These are phyloP conservation scores for Mesembrinibis cayennensis DNA, from an alignment of 2,113 vertebrate genomes.

Conservation along the genomic window DNA sequence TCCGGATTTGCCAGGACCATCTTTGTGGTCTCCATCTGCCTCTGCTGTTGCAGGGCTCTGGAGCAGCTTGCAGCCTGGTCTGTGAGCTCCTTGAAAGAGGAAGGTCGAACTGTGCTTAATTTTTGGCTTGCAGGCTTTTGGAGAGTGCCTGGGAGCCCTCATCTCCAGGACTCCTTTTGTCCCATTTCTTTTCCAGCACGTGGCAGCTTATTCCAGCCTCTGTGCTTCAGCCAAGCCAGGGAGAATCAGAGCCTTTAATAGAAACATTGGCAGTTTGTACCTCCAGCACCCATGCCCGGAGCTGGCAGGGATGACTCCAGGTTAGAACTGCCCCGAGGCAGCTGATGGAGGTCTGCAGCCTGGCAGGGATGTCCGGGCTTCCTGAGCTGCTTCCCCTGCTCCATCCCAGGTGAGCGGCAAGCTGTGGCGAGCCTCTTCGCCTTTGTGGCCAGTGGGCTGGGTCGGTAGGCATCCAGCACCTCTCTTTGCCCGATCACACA, in stretches of 20 bases:
- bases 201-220: background rate
- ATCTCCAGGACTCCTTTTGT: background rate
- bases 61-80: background rate
- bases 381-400: background rate
- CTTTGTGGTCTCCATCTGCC: background rate
- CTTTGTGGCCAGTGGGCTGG: background rate
- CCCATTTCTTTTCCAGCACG: background rate
- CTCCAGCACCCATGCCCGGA: background rate
- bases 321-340: background rate
- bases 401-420: accelerated
- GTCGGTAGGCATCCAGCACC: background rate
- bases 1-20: background rate
- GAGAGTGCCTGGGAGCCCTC: background rate
- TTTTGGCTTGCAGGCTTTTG: background rate
- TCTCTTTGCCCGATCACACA: accelerated
- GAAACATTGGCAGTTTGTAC: background rate
- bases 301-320: background rate
- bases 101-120: background rate
- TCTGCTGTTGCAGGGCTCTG: background rate
- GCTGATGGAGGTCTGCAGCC: background rate
- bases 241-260: background rate
- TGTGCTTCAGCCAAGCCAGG: background rate
- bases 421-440: background rate
- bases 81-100: background rate
- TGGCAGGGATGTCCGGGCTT: background rate